phyloP scores from a whole-genome alignment of 2,888 invertebrate genomes.

The Xestia rhomboidea region DNA sequence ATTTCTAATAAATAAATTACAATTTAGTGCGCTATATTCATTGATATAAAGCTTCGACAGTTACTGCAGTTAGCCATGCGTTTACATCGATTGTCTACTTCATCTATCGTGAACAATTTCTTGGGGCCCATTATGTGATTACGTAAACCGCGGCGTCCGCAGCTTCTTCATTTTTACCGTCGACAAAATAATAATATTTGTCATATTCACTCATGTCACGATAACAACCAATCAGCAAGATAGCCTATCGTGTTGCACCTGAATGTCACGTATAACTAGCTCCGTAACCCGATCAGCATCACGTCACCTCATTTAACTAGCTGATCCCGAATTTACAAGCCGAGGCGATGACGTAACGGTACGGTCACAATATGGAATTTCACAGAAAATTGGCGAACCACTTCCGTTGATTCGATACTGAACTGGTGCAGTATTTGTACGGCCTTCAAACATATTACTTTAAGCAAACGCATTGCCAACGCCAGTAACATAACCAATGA shows the following conservation, averaged over 20 bases:
- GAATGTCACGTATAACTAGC: background rate
- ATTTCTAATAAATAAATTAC: background rate
- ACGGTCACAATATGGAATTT: background rate
- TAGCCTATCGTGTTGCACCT: background rate
- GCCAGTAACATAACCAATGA: background rate
- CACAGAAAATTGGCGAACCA: background rate
- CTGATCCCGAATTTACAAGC: background rate
- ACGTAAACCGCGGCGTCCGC: no score
- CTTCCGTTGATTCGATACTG: background rate
- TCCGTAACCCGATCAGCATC: background rate
- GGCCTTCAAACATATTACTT: background rate
- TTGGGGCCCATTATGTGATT: no score
- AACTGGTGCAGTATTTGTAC: background rate
- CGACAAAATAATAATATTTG: no score
- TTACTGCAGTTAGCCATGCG: background rate
- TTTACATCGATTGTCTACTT: background rate
- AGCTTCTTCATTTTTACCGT: no score
- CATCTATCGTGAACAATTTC: no score
- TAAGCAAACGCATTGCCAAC: background rate
- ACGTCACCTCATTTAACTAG: background rate
- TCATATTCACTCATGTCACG: background rate
- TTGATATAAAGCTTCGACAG: background rate
- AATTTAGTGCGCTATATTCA: constrained; percentile 21
- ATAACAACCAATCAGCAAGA: background rate
- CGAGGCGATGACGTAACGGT: background rate